A percentile compares a stretch with the other conserved stretches of the same genome.
Evolutionary conservation across 2,888 invertebrate genomes (phyloP).

Genomic region (Brassicogethes aeneus): DNA sequence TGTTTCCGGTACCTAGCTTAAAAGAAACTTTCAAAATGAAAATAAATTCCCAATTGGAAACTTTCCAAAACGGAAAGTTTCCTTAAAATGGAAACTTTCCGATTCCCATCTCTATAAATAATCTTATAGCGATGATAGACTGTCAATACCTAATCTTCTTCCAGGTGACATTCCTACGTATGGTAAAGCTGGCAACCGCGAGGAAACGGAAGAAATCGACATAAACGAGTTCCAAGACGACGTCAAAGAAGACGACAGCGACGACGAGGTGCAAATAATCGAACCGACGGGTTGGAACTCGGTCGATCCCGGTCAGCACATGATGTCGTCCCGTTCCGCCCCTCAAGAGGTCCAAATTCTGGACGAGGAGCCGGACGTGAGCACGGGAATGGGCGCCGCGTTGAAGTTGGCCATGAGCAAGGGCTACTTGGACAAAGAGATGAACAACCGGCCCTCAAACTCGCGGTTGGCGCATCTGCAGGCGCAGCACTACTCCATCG

Average conservation of each 20-base stretch:
- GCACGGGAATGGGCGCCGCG: slow-evolving; percentile 86
- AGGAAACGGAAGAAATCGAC: slow-evolving; percentile 54
- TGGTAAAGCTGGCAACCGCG: slow-evolving; percentile 83
- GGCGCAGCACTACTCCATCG: slow-evolving; percentile 72
- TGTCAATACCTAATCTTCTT: no score
- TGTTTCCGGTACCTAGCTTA: no score
- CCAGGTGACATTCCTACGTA: slow-evolving; percentile 85
- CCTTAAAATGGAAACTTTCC: no score
- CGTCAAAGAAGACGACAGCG: slow-evolving; percentile 22
- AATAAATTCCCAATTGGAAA: no score
- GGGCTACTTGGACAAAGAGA: slow-evolving; percentile 83
- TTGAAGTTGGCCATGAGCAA: slow-evolving; percentile 86
- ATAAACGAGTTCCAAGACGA: slow-evolving; percentile 28
- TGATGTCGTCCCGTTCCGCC: slow-evolving; percentile 30
- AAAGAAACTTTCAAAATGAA: no score
- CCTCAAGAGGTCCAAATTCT: slow-evolving; percentile 58
- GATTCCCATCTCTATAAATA: no score
- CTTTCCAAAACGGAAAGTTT: no score
- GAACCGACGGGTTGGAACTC: slow-evolving; percentile 47
- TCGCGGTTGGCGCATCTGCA: slow-evolving; percentile 65
- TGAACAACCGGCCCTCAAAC: slow-evolving; percentile 61
- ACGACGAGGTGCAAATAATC: slow-evolving; percentile 33
- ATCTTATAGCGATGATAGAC: no score
- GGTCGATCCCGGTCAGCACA: slow-evolving; percentile 37
- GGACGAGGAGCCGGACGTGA: slow-evolving; percentile 88